Evolutionary conservation across 2,888 invertebrate genomes (phyloP).

Genomic region (Dicyrtomina minuta): DNA sequence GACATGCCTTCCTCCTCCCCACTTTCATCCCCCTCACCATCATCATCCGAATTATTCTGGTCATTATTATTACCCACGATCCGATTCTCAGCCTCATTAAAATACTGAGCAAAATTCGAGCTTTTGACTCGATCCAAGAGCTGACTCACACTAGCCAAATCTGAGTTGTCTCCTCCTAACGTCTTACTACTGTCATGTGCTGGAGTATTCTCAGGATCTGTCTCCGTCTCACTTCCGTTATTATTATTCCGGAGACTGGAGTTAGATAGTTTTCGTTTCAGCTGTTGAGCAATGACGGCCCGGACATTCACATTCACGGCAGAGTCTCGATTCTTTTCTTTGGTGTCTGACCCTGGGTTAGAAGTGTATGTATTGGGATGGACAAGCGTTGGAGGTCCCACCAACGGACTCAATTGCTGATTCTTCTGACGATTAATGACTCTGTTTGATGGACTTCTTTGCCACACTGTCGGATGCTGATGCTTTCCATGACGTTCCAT

Average conservation of each 20-base stretch:
- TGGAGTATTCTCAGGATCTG: slow-evolving; percentile 35
- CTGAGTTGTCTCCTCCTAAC: slow-evolving; percentile 17
- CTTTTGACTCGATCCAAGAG: slow-evolving; percentile 42
- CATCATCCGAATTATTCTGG: slow-evolving; percentile 46
- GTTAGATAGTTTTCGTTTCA: slow-evolving; percentile 60
- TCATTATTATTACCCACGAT: slow-evolving; percentile 42
- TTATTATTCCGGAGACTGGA: slow-evolving; percentile 37
- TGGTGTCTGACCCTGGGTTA: slow-evolving; percentile 33
- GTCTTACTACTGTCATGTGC: slow-evolving; percentile 10
- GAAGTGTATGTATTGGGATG: slow-evolving; percentile 45
- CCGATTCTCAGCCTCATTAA: slow-evolving; percentile 36
- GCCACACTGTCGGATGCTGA: slow-evolving; percentile 89
- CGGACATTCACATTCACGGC: slow-evolving; percentile 60
- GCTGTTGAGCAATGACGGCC: slow-evolving; percentile 70
- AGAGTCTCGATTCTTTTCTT: slow-evolving; percentile 58
- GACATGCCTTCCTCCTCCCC: slow-evolving; percentile 25
- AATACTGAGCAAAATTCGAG: slow-evolving; percentile 47
- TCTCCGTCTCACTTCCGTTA: slow-evolving; percentile 40
- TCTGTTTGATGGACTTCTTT: slow-evolving; percentile 65
- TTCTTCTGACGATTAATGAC: slow-evolving; percentile 48
- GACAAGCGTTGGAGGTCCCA: slow-evolving; percentile 39
- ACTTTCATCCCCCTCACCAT: slow-evolving; percentile 68
- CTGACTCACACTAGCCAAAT: slow-evolving; percentile 48
- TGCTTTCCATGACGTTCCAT: slow-evolving; percentile 94
- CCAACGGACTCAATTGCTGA: slow-evolving; percentile 39